Evolutionary conservation across 2,888 invertebrate genomes (phyloP), one percentile per base, ranked within the genome.

Genomic region (Hyposoter didymator): DNA sequence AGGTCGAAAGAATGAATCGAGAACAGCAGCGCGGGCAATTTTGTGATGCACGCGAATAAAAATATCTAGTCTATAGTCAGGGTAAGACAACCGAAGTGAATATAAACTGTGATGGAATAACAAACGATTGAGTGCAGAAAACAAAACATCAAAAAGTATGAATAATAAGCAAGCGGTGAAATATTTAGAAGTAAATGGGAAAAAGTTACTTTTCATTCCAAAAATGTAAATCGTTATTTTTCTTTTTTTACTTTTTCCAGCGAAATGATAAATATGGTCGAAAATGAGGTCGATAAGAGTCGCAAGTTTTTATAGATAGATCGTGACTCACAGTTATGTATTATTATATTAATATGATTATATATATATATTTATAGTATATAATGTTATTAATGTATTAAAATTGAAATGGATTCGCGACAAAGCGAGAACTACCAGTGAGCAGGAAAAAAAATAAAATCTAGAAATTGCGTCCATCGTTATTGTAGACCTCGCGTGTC

Each of bases 391-490:
- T 35, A 70, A 78, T 55, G 67, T 66, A 69, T 74, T 62, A 32
- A 64, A 75, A 75, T 47, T 43, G 47, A 32, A 72, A 74, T 69
- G 62, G 47, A 72, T 72, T 70, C 62, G n/a, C 59, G 78, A 78
- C 19, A 49, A 66, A 59, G 62, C 52, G 69, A 55, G 47, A 76
- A 62, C 74, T 59, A 39, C 69, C 69, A 59, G 79, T 55, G 12
- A 59, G 28, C 28, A 28, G 39, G 7, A 39, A 14, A 78, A 28
- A 39, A 62, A 39, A 62, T 66, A 67, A 47, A 69, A 52, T 81
- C 49, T 78, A 85, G 78, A 84, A 87, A 89, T 89, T 90, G 89
- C 90, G 90, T 90, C 90, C 90, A 90, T 90, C 87, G 85, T 87
- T 89, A 88, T 90, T 52, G 75, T 88, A 89, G 88, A 84, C 82